phyloP scores from a whole-genome alignment of 1,140 invertebrate species.

The Ceratosolen solmsi region DNA sequence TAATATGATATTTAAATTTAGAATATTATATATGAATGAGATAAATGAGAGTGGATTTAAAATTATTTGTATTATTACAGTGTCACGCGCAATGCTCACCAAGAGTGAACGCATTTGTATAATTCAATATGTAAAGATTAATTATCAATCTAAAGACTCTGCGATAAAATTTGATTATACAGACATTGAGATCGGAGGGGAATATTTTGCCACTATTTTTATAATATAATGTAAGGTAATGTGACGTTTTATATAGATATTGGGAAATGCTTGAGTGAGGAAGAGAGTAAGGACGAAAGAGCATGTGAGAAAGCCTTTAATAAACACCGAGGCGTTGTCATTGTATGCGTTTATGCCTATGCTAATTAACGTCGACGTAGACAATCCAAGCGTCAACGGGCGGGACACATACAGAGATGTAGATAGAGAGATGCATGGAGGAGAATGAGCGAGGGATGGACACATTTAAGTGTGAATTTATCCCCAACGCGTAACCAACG shows the following conservation, averaged over 20 bases:
- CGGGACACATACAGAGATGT: not conserved
- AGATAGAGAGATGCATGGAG: not conserved
- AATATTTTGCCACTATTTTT: too few species aligned
- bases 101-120: too few species aligned
- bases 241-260: conserved; percentile 11
- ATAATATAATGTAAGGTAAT: conserved; percentile 11
- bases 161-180: too few species aligned
- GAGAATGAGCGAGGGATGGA: not conserved
- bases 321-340: too few species aligned
- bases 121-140: too few species aligned
- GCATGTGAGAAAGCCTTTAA: not conserved
- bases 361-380: conserved; percentile 16
- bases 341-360: not conserved
- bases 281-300: not conserved
- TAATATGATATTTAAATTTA: too few species aligned
- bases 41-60: too few species aligned
- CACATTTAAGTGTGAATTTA: not conserved
- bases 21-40: too few species aligned
- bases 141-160: too few species aligned
- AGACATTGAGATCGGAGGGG: too few species aligned
- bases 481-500: conserved; percentile 27
- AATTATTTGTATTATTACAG: too few species aligned
- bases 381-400: not conserved
- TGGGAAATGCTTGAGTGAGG: conserved; percentile 1
- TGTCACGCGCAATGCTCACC: too few species aligned